These are phyloP conservation scores for Pachyrhynchus sulphureomaculatus DNA, from an alignment of 1,140 invertebrate species.

Conservation along the genomic window DNA sequence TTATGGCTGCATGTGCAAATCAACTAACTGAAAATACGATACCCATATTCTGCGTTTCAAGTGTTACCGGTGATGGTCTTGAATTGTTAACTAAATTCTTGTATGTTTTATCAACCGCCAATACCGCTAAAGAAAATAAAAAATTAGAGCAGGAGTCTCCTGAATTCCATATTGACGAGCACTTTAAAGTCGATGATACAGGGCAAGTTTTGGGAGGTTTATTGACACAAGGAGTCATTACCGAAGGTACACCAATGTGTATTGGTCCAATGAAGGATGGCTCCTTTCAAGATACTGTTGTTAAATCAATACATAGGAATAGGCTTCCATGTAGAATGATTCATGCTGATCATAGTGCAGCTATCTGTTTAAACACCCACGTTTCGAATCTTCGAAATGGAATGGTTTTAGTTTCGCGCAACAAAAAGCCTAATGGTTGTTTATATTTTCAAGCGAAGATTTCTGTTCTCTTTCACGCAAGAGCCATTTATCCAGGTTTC, in stretches of 20 bases:
- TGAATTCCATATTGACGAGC: constrained; percentile 93
- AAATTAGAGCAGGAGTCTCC: constrained; percentile 72
- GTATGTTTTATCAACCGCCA: constrained; percentile 70
- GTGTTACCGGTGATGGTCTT: constrained; percentile 85
- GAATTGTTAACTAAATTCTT: constrained; percentile 79
- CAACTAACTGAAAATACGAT: constrained; percentile 66
- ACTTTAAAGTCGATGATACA: constrained; percentile 74
- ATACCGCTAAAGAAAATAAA: constrained; percentile 69
- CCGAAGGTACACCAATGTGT: constrained; percentile 74
- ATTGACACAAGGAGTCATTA: constrained; percentile 79
- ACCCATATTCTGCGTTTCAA: constrained; percentile 92
- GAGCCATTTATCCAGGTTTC: constrained; percentile 82
- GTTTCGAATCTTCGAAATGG: constrained; percentile 73
- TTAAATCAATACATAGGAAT: constrained; percentile 87
- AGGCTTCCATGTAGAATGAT: constrained; percentile 85
- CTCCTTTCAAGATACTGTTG: constrained; percentile 73
- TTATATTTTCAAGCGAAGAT: constrained; percentile 73
- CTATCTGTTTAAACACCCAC: constrained; percentile 70
- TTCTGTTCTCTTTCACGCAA: constrained; percentile 81
- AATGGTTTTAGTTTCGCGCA: constrained; percentile 70
- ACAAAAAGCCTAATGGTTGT: constrained; percentile 39
- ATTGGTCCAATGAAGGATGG: constrained; percentile 83
- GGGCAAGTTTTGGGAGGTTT: constrained; percentile 89
- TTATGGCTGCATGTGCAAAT: constrained; percentile 66
- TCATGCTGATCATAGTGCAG: constrained; percentile 87